Evolutionary conservation across 1,140 invertebrate species (phyloP), one percentile per base, ranked within the genome.

Genomic region (Mamestra configurata): DNA sequence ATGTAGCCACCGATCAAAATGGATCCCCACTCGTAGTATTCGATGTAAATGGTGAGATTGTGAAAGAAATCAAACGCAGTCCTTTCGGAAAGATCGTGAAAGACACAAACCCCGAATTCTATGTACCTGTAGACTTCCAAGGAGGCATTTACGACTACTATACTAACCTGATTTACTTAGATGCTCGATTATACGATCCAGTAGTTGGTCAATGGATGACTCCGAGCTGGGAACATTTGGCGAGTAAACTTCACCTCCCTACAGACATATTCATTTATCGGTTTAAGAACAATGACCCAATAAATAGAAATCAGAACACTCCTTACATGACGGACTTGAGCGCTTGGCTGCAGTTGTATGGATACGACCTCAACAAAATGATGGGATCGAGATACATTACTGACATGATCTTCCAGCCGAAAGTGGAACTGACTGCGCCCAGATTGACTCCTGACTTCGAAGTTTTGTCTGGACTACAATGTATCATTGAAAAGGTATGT

Each of bases 181-280:
- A 97, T 59, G 97, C 97, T 71, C 96, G 98, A 71, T 96, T 99
- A 61, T 99, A 99, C 90, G 99, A 99, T 94, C 98, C 99, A 0
- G 96, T 97, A 0, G 98, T 99, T 49, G 98, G 98, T 3, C 98
- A 99, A 87, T 99, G 98, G 98, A 98, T 99, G 96, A 98, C 98
- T 0, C 98, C 99, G 0, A 97, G 97, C 35, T 99, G 98, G 97
- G 97, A 98, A 85, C 96, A 97, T 80, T 96, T 99, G 79, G 97
- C 98, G 0, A 97, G 97, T 13, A 96, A 96, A 88, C 95, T 99
- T 64, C 98, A 97, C 8, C 96, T 97, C 15, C 98, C 98, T 0
- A 98, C 97, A 0, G 98, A 98, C 87, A 97, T 99, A 22, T 99
- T 98, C 88, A 98, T 98, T 73, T 99, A 99, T 87, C 95, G 98